These are phyloP conservation scores for Morelia viridis DNA, from an alignment of 2,797 vertebrate genomes.

Conservation along the genomic window DNA sequence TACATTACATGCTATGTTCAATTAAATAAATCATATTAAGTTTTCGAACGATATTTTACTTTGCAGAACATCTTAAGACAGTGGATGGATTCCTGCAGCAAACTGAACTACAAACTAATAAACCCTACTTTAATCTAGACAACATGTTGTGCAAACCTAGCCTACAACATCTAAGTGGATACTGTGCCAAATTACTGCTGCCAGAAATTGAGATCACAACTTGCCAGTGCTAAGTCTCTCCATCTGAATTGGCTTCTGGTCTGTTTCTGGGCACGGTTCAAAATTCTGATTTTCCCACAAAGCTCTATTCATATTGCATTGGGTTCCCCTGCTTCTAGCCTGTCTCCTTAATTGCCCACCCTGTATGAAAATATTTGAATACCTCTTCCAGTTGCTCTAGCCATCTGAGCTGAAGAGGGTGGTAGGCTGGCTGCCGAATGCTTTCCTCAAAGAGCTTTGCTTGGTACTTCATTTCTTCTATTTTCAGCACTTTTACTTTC, in stretches of 20 bases:
- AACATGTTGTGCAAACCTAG: not conserved
- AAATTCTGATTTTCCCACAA: not conserved
- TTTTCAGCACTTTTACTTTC: not conserved
- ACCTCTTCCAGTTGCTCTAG: not conserved
- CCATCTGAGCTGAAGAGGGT: not conserved
- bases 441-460: not conserved
- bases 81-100: not conserved
- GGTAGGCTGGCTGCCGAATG: not conserved
- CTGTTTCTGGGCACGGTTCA: not conserved
- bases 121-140: not conserved
- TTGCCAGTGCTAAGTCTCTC: not conserved
- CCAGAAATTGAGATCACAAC: not conserved
- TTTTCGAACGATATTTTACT: not conserved
- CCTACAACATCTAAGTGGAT: not conserved
- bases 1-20: not conserved
- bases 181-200: not conserved
- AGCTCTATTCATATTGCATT: not conserved
- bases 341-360: not conserved
- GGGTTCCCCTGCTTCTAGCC: not conserved
- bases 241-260: not conserved
- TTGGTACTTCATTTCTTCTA: not conserved
- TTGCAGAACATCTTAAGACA: not conserved
- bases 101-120: not conserved
- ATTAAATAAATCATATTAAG: not conserved
- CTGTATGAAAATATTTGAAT: not conserved